Percentiles rank a stretch among this genome's conserved stretches.
Evolutionary conservation across 2,888 invertebrate genomes (phyloP).

Genomic region (Drosophila formosana): DNA sequence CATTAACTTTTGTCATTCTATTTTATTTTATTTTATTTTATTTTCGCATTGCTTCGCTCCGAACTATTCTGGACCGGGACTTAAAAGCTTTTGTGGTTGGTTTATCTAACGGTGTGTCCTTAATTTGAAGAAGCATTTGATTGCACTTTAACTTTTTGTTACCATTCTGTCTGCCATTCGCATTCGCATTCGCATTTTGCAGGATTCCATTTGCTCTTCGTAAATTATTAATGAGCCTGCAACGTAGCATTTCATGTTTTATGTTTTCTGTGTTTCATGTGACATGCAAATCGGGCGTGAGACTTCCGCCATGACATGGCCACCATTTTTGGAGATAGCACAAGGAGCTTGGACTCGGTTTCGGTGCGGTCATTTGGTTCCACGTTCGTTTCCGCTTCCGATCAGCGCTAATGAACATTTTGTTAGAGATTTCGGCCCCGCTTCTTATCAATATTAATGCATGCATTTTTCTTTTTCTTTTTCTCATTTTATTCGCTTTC

Average conservation of each 20-base stretch:
- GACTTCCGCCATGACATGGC: conserved; percentile 27
- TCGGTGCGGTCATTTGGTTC: conserved; percentile 44
- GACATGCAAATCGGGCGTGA: conserved; percentile 61
- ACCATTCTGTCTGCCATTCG: background rate
- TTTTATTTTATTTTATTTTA: conserved; percentile 45
- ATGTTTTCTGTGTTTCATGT: conserved; percentile 53
- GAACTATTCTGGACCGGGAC: conserved; percentile 26
- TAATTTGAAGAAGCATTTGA: conserved; percentile 65
- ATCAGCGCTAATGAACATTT: conserved; percentile 78
- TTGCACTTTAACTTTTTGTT: conserved; percentile 61
- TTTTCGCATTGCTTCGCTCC: conserved; percentile 23
- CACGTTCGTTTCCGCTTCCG: conserved; percentile 66
- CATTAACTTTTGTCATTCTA: conserved; percentile 59
- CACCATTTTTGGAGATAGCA: background rate
- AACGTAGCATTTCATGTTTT: conserved; percentile 41
- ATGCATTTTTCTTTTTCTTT: conserved; percentile 70
- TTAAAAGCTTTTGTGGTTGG: conserved; percentile 74
- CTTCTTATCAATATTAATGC: conserved; percentile 71
- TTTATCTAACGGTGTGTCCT: conserved; percentile 37
- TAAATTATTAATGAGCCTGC: conserved; percentile 69
- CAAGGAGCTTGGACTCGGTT: conserved; percentile 4
- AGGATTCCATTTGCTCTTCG: conserved; percentile 31
- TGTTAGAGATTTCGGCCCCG: conserved; percentile 36
- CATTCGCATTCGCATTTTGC: conserved; percentile 7
- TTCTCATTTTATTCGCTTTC: conserved; percentile 15